Evolutionary conservation across 2,797 vertebrate genomes (phyloP).

Genomic region (Lacerta bilineata): DNA sequence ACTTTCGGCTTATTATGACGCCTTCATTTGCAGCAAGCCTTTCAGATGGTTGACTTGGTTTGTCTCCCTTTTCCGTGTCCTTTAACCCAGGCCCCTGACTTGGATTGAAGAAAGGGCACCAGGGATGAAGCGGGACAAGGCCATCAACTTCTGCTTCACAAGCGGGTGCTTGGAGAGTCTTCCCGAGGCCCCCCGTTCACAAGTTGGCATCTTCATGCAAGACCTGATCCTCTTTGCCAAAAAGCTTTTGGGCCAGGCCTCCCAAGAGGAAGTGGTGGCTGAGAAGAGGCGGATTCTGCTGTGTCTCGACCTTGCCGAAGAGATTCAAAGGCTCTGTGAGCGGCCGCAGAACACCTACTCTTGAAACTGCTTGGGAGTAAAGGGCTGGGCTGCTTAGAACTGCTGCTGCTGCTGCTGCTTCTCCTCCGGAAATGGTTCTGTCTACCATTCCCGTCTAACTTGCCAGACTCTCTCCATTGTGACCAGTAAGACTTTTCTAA

Average conservation of each 20-base stretch:
- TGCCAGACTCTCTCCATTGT: conserved; percentile 39
- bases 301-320: conserved; percentile 87
- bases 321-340: conserved; percentile 83
- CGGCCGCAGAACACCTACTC: conserved; percentile 52
- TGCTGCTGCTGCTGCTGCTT: conserved; percentile 25
- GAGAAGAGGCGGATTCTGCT: conserved; percentile 87
- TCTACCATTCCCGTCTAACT: conserved; percentile 39
- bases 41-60: background rate
- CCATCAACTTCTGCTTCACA: conserved; percentile 88
- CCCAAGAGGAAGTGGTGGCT: conserved; percentile 80
- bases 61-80: conserved; percentile 41
- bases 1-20: background rate
- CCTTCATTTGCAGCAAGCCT: background rate
- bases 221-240: conserved; percentile 89
- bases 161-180: conserved; percentile 84
- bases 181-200: conserved; percentile 79
- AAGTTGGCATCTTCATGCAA: conserved; percentile 92
- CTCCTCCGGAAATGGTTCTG: conserved; percentile 27
- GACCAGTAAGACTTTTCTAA: background rate
- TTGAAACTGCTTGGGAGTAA: conserved; percentile 47
- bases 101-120: conserved; percentile 94
- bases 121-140: conserved; percentile 85
- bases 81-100: conserved; percentile 83
- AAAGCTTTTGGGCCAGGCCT: conserved; percentile 86
- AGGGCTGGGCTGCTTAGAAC: background rate